phyloP scores from a whole-genome alignment of 2,113 vertebrate species.

The Leptobrachium ailaonicum region DNA sequence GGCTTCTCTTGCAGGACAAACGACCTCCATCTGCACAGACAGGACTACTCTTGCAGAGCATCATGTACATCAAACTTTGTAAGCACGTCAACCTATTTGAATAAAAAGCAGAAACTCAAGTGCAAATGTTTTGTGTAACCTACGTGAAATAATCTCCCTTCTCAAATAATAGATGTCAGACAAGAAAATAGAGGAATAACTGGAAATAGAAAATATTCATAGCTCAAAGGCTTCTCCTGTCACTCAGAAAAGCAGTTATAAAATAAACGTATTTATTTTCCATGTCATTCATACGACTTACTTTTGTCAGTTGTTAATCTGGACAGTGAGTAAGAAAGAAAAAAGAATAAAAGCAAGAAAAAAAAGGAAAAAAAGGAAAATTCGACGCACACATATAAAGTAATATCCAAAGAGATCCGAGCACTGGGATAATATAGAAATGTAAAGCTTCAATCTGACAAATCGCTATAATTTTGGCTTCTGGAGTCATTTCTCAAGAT shows the following conservation, averaged over 20 bases:
- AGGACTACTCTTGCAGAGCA: too few relatives aligned
- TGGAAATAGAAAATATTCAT: slow-evolving; percentile 55
- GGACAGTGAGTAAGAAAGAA: slow-evolving; percentile 61
- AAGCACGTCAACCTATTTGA: slow-evolving; percentile 1
- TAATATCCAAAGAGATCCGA: too few relatives aligned
- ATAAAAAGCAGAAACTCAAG: slow-evolving; percentile 68
- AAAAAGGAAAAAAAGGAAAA: slow-evolving; percentile 50
- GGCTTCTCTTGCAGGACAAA: too few relatives aligned
- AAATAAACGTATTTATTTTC: not conserved
- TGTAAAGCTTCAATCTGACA: too few relatives aligned
- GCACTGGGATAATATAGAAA: too few relatives aligned
- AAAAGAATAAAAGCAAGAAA: too few relatives aligned
- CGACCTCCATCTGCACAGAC: too few relatives aligned
- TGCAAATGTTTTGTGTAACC: slow-evolving; percentile 59
- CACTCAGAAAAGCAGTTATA: slow-evolving; percentile 45
- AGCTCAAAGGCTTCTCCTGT: slow-evolving; percentile 61
- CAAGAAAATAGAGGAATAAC: slow-evolving; percentile 48
- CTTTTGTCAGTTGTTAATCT: not conserved
- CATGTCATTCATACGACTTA: not conserved
- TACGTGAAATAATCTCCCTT: slow-evolving; percentile 50
- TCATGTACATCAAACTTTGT: too few relatives aligned
- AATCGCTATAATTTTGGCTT: too few relatives aligned
- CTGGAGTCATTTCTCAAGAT: too few relatives aligned
- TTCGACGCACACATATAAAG: too few relatives aligned
- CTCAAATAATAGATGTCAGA: slow-evolving; percentile 57